phyloP scores from a whole-genome alignment of 2,888 invertebrate genomes.

The Andrena camellia region DNA sequence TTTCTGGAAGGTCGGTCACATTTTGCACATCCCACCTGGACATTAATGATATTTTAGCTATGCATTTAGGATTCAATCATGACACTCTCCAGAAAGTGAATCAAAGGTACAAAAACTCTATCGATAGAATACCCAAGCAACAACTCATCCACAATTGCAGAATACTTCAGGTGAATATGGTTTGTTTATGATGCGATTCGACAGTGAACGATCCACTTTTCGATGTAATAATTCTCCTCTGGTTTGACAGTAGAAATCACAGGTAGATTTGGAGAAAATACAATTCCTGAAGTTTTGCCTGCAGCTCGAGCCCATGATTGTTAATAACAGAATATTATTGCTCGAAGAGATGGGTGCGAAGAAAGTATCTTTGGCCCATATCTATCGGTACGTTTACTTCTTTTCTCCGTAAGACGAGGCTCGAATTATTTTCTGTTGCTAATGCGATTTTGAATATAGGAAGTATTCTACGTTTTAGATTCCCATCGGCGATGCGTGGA shows the following conservation, averaged over 20 bases:
- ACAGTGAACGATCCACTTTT: not conserved
- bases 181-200: not conserved
- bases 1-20: not conserved
- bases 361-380: slow-evolving; percentile 31
- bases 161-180: slow-evolving; percentile 13
- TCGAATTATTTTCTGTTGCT: not conserved
- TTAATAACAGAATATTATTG: slow-evolving; percentile 72
- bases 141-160: not conserved
- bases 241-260: slow-evolving; percentile 10
- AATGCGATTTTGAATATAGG: not conserved
- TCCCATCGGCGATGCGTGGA: rapidly evolving
- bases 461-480: slow-evolving; percentile 23
- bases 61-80: slow-evolving; percentile 3
- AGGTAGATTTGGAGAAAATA: not conserved
- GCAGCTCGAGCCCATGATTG: rapidly evolving
- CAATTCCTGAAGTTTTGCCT: slow-evolving; percentile 13
- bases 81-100: not conserved
- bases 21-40: not conserved
- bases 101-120: rapidly evolving
- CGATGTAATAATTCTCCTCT: not conserved
- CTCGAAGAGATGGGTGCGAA: slow-evolving; percentile 76
- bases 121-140: not conserved
- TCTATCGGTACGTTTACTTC: slow-evolving; percentile 62
- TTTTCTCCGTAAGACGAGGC: slow-evolving; percentile 75
- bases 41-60: not conserved